phyloP scores from a whole-genome alignment of 2,888 invertebrate genomes.

The Odontocolon sp. region DNA sequence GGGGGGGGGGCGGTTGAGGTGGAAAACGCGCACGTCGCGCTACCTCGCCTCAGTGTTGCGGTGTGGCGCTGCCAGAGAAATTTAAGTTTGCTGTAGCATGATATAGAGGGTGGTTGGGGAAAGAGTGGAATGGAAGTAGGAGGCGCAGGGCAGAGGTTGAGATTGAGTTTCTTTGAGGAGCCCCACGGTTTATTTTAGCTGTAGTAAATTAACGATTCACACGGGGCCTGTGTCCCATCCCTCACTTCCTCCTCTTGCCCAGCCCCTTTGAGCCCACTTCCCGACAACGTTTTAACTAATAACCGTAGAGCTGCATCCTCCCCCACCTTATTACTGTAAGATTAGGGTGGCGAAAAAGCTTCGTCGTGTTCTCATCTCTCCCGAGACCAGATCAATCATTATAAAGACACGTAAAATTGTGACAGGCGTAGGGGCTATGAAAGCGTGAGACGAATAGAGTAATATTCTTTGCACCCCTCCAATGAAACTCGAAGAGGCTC shows the following conservation, averaged over 20 bases:
- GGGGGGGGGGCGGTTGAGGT: conserved; percentile 27
- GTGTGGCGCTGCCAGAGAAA: conserved; percentile 46
- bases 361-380: conserved; percentile 40
- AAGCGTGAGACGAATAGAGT: conserved; percentile 45
- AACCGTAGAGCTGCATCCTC: conserved; percentile 54
- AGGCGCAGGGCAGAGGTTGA: conserved; percentile 40
- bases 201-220: conserved; percentile 73
- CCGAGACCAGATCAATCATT: conserved; percentile 54
- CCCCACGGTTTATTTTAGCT: conserved; percentile 69
- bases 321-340: conserved; percentile 33
- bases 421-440: conserved; percentile 24
- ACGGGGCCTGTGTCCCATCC: conserved; percentile 28
- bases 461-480: not conserved
- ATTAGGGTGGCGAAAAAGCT: conserved; percentile 52
- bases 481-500: conserved; percentile 22
- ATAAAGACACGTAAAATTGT: conserved; percentile 53
- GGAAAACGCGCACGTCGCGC: conserved; percentile 45
- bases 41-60: conserved; percentile 29
- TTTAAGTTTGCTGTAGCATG: conserved; percentile 52
- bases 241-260: not conserved
- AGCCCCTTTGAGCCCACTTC: conserved; percentile 48
- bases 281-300: conserved; percentile 63
- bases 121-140: not conserved
- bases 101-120: conserved; percentile 36
- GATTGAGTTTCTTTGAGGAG: conserved; percentile 59